Evolutionary conservation across 2,888 invertebrate species (phyloP), one percentile per base, ranked within the genome.

Genomic region (Amphipyra berbera): DNA sequence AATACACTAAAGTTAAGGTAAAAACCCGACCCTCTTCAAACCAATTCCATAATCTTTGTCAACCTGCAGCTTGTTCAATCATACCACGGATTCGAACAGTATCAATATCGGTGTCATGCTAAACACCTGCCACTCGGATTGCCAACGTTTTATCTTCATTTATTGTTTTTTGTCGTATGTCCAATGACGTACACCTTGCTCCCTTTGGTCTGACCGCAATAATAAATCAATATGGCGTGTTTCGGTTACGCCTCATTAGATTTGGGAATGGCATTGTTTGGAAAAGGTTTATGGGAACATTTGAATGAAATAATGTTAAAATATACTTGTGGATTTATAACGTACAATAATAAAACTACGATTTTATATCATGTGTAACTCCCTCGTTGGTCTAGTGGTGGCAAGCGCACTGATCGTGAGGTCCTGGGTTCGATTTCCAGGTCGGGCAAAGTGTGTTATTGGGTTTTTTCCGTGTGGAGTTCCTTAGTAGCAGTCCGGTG

Each of bases 121-220:
- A 76, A 75, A 80, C 88, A 92, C 91, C 93, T 92, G 92, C 89
- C 80, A 64, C 74, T 67, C 73, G 78, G 75, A 78, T 83, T 82
- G 83, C 14, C 77, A 77, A 79, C 83, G 79, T 86, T 91, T 90
- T 88, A 90, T 91, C 90, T 88, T 88, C 88, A 87, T 90, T 89
- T 69, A 88, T 78, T 68, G 76, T 85, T 86, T 86, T 87, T 86
- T 82, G 82, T 81, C 63, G 62, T 72, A 59, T 74, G 15, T 63
- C 65, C 65, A 68, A 74, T 78, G 76, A 79, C 81, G 82, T 79
- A 81, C 90, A 91, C 90, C 90, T 90, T 89, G 84, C 82, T 63
- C 61, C 76, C 73, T 81, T 86, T 85, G 82, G 83, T 82, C 74
- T 64, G 49, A 68, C 55, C 46, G 46, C 62, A 60, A 66, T 68